phyloP scores from a whole-genome alignment of 2,797 vertebrate genomes.

The Phalanger gymnotis region DNA sequence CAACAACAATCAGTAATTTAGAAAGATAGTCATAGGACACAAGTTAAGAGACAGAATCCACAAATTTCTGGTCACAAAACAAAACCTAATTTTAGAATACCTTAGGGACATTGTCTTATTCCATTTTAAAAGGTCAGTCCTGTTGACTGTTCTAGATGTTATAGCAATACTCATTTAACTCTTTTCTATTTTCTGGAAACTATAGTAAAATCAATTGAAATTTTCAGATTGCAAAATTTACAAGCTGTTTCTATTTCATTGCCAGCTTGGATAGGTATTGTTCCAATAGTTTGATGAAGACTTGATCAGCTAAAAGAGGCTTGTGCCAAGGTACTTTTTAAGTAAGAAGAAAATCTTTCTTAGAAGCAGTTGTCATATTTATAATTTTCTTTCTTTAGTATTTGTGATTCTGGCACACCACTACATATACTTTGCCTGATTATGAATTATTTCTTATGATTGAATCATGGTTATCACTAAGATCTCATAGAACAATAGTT shows the following conservation, averaged over 20 bases:
- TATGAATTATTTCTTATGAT: not conserved
- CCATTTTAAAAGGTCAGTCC: constrained; percentile 43
- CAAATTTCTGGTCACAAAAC: constrained; percentile 44
- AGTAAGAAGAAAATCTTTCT: constrained; percentile 34
- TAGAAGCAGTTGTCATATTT: constrained; percentile 25
- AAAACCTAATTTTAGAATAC: constrained; percentile 26
- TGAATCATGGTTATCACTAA: constrained; percentile 48
- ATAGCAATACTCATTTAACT: not conserved
- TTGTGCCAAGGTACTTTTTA: constrained; percentile 43
- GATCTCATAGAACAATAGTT: not conserved
- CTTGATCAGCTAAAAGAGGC: constrained; percentile 11
- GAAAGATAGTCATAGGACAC: constrained; percentile 26
- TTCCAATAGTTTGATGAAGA: not conserved
- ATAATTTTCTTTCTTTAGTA: constrained; percentile 4
- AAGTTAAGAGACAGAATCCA: constrained; percentile 2
- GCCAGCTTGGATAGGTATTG: constrained; percentile 3
- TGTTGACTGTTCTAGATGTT: constrained; percentile 19
- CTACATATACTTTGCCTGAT: constrained; percentile 31
- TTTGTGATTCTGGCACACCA: constrained; percentile 34
- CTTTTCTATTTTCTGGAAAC: constrained; percentile 3
- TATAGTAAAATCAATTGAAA: constrained; percentile 31
- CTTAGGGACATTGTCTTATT: constrained; percentile 13
- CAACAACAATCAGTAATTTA: constrained; percentile 60
- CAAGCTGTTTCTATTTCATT: not conserved
- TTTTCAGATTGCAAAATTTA: constrained; percentile 41